A percentile compares a stretch with the other conserved stretches of the same genome.
phyloP scores from a whole-genome alignment of 1,140 invertebrate species.

The Drosophila neocordata region DNA sequence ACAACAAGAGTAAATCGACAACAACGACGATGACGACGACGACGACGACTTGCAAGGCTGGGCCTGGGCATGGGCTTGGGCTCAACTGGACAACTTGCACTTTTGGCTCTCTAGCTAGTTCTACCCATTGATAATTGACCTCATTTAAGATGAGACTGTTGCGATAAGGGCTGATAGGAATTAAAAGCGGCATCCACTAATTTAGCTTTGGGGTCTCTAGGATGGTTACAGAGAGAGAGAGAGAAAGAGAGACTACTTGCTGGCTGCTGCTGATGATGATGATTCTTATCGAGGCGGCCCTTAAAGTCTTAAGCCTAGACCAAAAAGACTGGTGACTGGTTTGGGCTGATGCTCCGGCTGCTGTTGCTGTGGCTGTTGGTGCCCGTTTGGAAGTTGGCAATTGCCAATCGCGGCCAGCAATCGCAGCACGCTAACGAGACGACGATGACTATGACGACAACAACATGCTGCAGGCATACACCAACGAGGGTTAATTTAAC shows the following conservation, averaged over 20 bases:
- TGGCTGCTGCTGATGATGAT: slow-evolving; percentile 38
- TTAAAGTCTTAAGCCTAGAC: slow-evolving; percentile 64
- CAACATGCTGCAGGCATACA: slow-evolving; percentile 69
- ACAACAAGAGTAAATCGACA: slow-evolving; percentile 15
- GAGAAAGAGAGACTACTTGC: slow-evolving; percentile 1
- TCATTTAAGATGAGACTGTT: slow-evolving; percentile 70
- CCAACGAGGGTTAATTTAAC: slow-evolving; percentile 47
- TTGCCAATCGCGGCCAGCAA: slow-evolving; percentile 73
- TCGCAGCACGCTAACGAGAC: slow-evolving; percentile 76
- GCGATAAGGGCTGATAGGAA: slow-evolving; percentile 71
- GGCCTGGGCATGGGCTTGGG: neutral
- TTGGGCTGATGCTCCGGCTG: slow-evolving; percentile 16
- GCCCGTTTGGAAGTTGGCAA: slow-evolving; percentile 68
- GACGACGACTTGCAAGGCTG: neutral
- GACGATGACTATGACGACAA: slow-evolving; percentile 74
- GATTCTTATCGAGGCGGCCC: slow-evolving; percentile 74
- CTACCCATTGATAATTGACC: slow-evolving; percentile 69
- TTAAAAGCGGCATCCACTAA: slow-evolving; percentile 80
- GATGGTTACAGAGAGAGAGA: slow-evolving; percentile 24
- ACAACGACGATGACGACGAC: slow-evolving; percentile 15
- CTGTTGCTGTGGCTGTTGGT: too few species aligned
- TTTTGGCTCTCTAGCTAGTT: slow-evolving; percentile 49
- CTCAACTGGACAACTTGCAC: slow-evolving; percentile 64
- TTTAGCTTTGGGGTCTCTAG: slow-evolving; percentile 47
- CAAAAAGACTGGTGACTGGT: slow-evolving; percentile 51